Percentiles rank a stretch among this genome's conserved stretches.
These are phyloP conservation scores for Nestor notabilis DNA, from an alignment of 2,113 vertebrate species.

Conservation along the genomic window DNA sequence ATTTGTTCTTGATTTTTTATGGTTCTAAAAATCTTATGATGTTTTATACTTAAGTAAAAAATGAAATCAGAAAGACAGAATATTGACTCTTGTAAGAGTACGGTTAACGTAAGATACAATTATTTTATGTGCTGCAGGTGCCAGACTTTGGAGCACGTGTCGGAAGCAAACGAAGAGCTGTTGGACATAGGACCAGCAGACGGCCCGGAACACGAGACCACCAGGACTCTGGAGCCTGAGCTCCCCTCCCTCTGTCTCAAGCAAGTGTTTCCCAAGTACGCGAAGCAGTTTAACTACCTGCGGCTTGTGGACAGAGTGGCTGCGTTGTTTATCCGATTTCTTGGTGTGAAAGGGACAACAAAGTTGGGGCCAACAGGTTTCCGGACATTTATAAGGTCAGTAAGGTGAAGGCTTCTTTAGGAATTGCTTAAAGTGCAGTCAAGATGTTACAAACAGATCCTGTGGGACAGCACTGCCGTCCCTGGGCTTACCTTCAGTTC, in stretches of 20 bases:
- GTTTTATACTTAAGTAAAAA: neutral
- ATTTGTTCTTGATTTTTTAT: neutral
- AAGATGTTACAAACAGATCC: neutral
- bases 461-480: accelerated
- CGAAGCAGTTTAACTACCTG: conserved; percentile 90
- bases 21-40: neutral
- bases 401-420: neutral
- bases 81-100: neutral
- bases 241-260: conserved; percentile 91
- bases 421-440: neutral
- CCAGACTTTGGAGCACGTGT: neutral
- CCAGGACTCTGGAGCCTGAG: neutral
- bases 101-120: neutral
- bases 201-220: accelerated
- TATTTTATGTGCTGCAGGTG: conserved; percentile 56
- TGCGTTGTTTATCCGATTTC: conserved; percentile 90
- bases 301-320: conserved; percentile 89
- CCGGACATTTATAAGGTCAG: conserved; percentile 92
- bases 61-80: neutral
- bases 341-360: conserved; percentile 91
- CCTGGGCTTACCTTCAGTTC: neutral
- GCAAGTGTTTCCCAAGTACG: conserved; percentile 95
- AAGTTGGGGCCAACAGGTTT: conserved; percentile 92
- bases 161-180: conserved; percentile 44
- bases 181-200: neutral